These are phyloP conservation scores for Strigamia transsilvanica DNA, from an alignment of 2,888 invertebrate genomes.

Conservation along the genomic window DNA sequence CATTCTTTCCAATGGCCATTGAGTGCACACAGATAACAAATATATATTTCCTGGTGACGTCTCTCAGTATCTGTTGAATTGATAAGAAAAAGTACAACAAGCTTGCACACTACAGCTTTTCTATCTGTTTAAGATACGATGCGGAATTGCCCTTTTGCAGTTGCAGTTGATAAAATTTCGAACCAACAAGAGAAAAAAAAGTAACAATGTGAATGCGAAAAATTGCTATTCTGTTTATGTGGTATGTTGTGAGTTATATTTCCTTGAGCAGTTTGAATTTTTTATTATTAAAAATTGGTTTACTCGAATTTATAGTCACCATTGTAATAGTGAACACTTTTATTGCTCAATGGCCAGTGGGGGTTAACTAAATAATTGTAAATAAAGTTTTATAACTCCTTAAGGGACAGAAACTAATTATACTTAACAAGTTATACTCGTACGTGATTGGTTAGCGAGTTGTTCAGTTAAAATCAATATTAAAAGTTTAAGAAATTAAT, in stretches of 20 bases:
- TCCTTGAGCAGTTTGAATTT: background rate
- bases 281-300: background rate
- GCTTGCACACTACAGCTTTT: slow-evolving; percentile 13
- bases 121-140: slow-evolving; percentile 27
- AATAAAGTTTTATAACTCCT: too few relatives aligned
- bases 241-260: background rate
- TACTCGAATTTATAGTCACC: too few relatives aligned
- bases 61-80: slow-evolving; percentile 40
- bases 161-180: background rate
- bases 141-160: slow-evolving; percentile 14
- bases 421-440: too few relatives aligned
- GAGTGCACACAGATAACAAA: slow-evolving; percentile 49
- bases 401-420: too few relatives aligned
- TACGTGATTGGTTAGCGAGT: background rate
- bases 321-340: too few relatives aligned
- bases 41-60: slow-evolving; percentile 49
- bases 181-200: background rate
- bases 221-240: background rate
- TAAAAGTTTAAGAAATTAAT: background rate
- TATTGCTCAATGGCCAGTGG: too few relatives aligned
- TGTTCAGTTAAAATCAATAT: background rate
- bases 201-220: background rate
- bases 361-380: too few relatives aligned
- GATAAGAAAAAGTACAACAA: slow-evolving; percentile 48
- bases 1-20: slow-evolving; percentile 47